Conservation (phyloP, 2,797 vertebrate species). For the Microctenopoma lineatum region DNA sequence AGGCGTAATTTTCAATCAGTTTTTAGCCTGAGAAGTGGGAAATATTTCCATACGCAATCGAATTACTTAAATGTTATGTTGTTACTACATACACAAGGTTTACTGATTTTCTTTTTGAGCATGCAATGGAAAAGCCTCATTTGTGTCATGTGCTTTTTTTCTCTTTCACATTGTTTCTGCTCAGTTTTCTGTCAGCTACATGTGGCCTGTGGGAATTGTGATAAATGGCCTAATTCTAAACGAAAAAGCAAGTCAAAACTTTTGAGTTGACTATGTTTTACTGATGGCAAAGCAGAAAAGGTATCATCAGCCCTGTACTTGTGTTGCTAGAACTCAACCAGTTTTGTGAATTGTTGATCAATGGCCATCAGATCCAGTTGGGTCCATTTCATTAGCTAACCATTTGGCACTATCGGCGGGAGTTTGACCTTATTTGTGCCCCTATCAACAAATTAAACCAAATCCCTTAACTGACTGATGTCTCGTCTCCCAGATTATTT, state of each 20-base stretch:
- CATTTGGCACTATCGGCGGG: background rate
- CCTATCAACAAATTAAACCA: slow-evolving; percentile 14
- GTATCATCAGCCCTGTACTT: slow-evolving; percentile 46
- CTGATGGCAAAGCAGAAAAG: slow-evolving; percentile 48
- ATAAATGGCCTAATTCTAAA: slow-evolving; percentile 59
- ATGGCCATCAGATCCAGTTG: background rate
- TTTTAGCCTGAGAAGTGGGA: slow-evolving; percentile 10
- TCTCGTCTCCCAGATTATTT: background rate
- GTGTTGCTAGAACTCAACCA: slow-evolving; percentile 21
- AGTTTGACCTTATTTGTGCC: slow-evolving; percentile 14
- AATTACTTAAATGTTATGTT: slow-evolving; percentile 53
- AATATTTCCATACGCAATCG: slow-evolving; percentile 46
- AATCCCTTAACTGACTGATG: slow-evolving; percentile 23
- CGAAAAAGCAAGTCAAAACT: slow-evolving; percentile 52
- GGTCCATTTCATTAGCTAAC: slow-evolving; percentile 12
- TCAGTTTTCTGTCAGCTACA: slow-evolving; percentile 41
- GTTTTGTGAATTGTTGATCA: slow-evolving; percentile 10
- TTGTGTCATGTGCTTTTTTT: slow-evolving; percentile 28
- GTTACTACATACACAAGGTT: slow-evolving; percentile 28
- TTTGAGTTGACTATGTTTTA: slow-evolving; percentile 46
- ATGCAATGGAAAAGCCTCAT: slow-evolving; percentile 25
- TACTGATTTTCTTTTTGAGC: slow-evolving; percentile 39
- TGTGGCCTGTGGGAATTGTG: slow-evolving; percentile 37
- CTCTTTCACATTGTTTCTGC: slow-evolving; percentile 13
- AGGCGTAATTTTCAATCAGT: slow-evolving; percentile 40